Percentiles rank a stretch among this genome's conserved stretches.
These are phyloP conservation scores for Eumerus sabulonum DNA, from an alignment of 2,888 invertebrate species.

Conservation along the genomic window DNA sequence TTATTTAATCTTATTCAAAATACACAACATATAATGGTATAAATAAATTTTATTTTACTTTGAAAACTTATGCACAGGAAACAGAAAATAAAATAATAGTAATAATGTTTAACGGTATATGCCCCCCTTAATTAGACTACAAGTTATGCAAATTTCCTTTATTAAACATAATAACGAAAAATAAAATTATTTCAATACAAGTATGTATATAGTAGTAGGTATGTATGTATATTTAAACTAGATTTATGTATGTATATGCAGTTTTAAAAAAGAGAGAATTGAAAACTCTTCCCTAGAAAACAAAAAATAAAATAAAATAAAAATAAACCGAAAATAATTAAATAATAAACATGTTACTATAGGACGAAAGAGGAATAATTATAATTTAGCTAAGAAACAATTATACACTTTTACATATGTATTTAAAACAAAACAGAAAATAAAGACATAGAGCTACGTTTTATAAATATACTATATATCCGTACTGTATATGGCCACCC, in stretches of 20 bases:
- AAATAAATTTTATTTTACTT: conserved; percentile 41
- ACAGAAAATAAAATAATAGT: conserved; percentile 18
- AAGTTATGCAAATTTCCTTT: conserved; percentile 17
- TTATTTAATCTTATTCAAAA: conserved; percentile 50
- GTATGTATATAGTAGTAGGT: no score
- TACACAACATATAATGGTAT: conserved; percentile 47
- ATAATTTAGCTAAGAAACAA: conserved; percentile 22
- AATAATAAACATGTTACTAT: conserved; percentile 24
- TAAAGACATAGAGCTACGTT: conserved; percentile 30
- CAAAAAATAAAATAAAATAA: conserved; percentile 23
- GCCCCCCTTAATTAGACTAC: conserved; percentile 24
- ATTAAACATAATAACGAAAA: conserved; percentile 19
- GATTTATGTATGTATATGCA: conserved; percentile 16
- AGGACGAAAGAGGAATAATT: conserved; percentile 3
- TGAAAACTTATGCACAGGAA: conserved; percentile 38
- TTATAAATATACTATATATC: conserved; percentile 45
- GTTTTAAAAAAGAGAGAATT: conserved; percentile 28
- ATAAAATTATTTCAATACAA: no score
- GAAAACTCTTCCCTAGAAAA: conserved; percentile 39
- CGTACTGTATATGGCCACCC: conserved; percentile 50
- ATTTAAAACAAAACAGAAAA: conserved; percentile 30
- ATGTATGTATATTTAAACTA: conserved; percentile 28
- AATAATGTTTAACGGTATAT: neutral
- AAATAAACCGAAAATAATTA: conserved; percentile 48
- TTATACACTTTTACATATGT: conserved; percentile 6